Conservation (phyloP, 2,113 vertebrate genomes). For the Ondatra zibethicus region DNA sequence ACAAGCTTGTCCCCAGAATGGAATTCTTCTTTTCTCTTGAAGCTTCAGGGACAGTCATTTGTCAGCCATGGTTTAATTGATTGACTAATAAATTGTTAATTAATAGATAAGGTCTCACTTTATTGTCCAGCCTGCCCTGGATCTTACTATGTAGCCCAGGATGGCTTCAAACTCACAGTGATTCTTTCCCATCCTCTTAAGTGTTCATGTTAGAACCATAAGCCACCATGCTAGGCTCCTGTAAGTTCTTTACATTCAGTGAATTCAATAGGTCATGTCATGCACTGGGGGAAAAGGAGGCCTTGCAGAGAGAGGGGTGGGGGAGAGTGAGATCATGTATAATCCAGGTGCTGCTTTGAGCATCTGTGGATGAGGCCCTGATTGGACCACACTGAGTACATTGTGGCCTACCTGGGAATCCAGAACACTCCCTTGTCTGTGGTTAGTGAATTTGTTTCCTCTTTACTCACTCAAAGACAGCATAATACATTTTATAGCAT, state of each 20-base stretch:
- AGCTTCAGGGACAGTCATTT: constrained; percentile 1
- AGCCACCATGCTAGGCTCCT: not conserved
- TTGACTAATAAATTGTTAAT: not conserved
- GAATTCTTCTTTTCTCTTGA: constrained; percentile 1
- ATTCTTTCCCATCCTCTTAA: not conserved
- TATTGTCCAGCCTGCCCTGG: not conserved
- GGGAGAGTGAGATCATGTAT: not conserved
- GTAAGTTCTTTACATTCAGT: constrained; percentile 36
- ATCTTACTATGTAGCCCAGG: not conserved
- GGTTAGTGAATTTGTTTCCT: not conserved
- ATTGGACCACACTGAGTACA: not conserved
- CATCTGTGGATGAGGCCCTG: not conserved
- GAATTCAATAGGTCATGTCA: not conserved
- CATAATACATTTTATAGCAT: not conserved
- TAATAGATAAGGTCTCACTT: not conserved
- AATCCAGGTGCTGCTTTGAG: not conserved
- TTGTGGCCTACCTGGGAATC: not conserved
- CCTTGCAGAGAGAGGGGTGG: not conserved
- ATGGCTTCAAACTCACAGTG: not conserved
- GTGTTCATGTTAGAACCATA: not conserved
- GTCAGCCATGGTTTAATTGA: not conserved
- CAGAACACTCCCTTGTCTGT: not conserved
- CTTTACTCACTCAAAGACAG: not conserved
- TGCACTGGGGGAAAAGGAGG: not conserved
- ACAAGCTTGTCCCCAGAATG: not conserved